These are phyloP conservation scores for Empidonax traillii DNA, from an alignment of 2,113 vertebrate genomes.

Conservation along the genomic window DNA sequence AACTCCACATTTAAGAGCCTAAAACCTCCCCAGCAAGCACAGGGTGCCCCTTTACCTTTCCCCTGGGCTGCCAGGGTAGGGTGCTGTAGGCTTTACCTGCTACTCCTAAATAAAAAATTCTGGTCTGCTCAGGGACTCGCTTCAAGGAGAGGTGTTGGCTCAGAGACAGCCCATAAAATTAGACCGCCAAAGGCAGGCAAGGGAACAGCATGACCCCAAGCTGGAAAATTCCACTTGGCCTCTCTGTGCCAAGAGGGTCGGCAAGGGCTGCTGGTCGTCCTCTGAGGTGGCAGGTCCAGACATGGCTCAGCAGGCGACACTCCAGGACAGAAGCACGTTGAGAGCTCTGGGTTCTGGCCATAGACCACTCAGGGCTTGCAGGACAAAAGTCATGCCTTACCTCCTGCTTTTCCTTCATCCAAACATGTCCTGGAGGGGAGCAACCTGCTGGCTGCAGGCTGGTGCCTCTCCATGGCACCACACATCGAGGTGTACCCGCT, in stretches of 20 bases:
- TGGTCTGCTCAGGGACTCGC: background rate
- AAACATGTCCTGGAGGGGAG: background rate
- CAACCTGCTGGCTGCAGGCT: background rate
- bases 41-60: background rate
- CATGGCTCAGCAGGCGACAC: background rate
- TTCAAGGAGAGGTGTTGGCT: background rate
- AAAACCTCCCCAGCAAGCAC: background rate
- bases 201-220: background rate
- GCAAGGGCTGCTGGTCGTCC: background rate
- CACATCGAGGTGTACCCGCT: background rate
- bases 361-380: background rate
- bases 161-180: background rate
- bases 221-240: constrained; percentile 47
- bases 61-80: background rate
- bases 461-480: background rate
- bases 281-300: background rate
- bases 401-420: background rate
- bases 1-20: background rate
- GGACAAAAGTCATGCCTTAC: background rate
- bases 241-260: background rate
- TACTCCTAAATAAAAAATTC: background rate
- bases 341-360: background rate
- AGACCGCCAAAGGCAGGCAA: background rate
- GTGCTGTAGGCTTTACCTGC: background rate
- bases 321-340: background rate